These are phyloP conservation scores for Lapara coniferarum DNA, from an alignment of 2,888 invertebrate genomes.

Conservation along the genomic window DNA sequence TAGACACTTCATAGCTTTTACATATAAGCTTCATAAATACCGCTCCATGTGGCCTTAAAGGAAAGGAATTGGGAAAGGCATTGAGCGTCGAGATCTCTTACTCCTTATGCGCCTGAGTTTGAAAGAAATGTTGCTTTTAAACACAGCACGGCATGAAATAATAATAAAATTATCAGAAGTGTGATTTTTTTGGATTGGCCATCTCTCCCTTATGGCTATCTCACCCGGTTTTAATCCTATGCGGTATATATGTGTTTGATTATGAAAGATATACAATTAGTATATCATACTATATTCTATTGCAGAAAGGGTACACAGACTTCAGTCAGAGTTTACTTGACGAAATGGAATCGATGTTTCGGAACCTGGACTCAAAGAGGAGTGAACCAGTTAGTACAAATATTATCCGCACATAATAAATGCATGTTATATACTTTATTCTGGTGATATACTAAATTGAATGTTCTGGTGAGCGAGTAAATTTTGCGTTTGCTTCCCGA, in stretches of 20 bases:
- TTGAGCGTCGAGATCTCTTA: too few species aligned
- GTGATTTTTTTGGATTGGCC: too few species aligned
- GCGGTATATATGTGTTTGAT: background rate
- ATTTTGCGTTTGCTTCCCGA: background rate
- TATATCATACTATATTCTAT: constrained; percentile 26
- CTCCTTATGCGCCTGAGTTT: too few species aligned
- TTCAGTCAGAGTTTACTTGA: constrained; percentile 95
- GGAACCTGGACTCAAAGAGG: constrained; percentile 74
- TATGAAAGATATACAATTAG: background rate
- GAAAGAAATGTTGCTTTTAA: too few species aligned
- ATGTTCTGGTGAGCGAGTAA: constrained; percentile 7
- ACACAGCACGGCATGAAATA: too few species aligned
- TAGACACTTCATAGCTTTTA: too few species aligned
- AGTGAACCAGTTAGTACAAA: constrained; percentile 53
- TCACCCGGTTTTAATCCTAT: too few species aligned
- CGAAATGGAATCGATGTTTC: constrained; percentile 95
- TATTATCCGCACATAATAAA: constrained; percentile 1
- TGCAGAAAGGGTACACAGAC: constrained; percentile 79
- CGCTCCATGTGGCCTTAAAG: too few species aligned
- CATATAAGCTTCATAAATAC: too few species aligned
- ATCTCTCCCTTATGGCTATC: too few species aligned
- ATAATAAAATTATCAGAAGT: too few species aligned
- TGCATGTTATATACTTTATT: constrained; percentile 4
- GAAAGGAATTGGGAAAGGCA: too few species aligned
- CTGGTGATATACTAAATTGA: constrained; percentile 3